These are phyloP conservation scores for Halisarca cf. caerulea DNA, from an alignment of 37 sponge, comb jelly and placozoan species.

Conservation along the genomic window DNA sequence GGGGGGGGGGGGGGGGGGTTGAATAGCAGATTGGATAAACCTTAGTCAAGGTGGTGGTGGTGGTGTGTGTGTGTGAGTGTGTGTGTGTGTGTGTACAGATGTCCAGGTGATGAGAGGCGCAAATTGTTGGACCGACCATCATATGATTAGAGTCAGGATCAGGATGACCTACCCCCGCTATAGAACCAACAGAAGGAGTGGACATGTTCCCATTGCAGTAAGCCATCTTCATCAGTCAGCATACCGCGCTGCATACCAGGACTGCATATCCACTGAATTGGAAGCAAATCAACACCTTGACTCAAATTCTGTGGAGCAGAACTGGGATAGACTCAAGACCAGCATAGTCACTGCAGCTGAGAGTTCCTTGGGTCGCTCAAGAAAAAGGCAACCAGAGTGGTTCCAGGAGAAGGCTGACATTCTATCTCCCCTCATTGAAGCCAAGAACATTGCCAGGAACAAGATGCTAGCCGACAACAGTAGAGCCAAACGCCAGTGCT, in stretches of 20 bases:
- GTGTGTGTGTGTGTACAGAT: constrained; percentile 15
- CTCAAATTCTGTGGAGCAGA: too few relatives aligned
- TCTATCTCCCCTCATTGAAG: constrained; percentile 24
- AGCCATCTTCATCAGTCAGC: too few relatives aligned
- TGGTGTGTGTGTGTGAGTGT: too few relatives aligned
- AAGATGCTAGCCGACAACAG: neutral
- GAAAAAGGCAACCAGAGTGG: constrained; percentile 48
- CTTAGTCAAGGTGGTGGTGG: too few relatives aligned
- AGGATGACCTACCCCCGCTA: too few relatives aligned
- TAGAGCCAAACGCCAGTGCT: neutral
- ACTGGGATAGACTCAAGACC: too few relatives aligned
- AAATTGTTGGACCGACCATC: constrained; percentile 30
- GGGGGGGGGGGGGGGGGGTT: too few relatives aligned
- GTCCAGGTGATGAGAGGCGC: too few relatives aligned
- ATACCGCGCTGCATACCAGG: neutral
- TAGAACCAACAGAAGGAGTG: neutral
- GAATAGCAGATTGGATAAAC: too few relatives aligned
- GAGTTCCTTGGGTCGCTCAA: neutral
- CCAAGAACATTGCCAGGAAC: constrained; percentile 34
- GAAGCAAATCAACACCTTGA: neutral
- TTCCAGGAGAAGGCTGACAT: constrained; percentile 17
- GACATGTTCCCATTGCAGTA: too few relatives aligned
- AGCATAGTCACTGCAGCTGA: too few relatives aligned
- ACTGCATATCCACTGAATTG: neutral
- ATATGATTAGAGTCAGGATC: neutral